Evolutionary conservation across 2,888 invertebrate genomes (phyloP), one percentile per base, ranked within the genome.

Genomic region (Meiosimyza decipiens): DNA sequence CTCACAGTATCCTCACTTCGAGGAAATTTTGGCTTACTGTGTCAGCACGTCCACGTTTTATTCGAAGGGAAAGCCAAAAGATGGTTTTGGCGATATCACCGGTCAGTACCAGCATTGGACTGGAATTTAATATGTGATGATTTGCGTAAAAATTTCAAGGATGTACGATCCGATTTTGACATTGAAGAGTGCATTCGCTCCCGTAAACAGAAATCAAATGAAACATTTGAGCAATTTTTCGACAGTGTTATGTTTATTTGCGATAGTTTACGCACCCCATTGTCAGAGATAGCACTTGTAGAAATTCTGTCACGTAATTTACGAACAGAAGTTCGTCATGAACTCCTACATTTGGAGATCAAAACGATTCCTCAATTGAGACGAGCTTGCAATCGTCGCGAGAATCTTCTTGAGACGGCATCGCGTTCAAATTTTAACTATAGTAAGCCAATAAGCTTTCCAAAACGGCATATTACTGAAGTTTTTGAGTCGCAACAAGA

Each of bases 51-150:
- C 52, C 28, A 28, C 28, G 28, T 28, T 28, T 28, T 28, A 28
- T 28, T 28, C 3, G 28, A 28, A 28, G 28, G 71, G 6, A 64
- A 57, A 49, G 65, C 65, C 13, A 54, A 71, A 47, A 40, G 28
- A 28, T 71, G 71, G 71, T 64, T 65, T 40, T 71, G 71, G 71
- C 54, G 71, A 12, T 59, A 55, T 50, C 71, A 65, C 49, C 65
- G 50, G 4, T 57, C 55, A 11, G 54, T 54, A 54, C 54, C 7
- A 54, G 7, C 54, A 7, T 18, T 55, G n/a, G 55, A 55, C n/a
- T 55, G 55, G 55, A 13, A 16, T 55, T 11, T 18, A n/a, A 55
- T 55, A 15, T 55, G 55, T 22, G 18, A 55, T 1, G 55, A 55
- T 13, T 18, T 55, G 55, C 4, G 55, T 3, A 55, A 15, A 4